Base-by-base conservation (phyloP, 2,113 vertebrate species). In the Malurus elegans region DNA sequence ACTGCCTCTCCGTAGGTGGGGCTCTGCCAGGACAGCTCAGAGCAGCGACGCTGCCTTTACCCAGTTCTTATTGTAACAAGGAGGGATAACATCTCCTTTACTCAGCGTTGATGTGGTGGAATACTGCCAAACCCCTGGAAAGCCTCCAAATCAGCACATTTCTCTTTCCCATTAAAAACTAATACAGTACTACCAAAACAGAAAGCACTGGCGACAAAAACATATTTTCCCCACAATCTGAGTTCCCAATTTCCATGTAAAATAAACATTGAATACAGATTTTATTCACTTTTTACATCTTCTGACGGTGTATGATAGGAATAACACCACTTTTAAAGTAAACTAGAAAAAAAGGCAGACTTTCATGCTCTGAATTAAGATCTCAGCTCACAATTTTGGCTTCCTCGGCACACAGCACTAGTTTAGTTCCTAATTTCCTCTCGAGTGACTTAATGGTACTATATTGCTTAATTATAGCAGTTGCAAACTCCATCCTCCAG, bases 341-440 rank as follows among this genome's bases (percentile, higher is more conserved):
- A 95, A 79, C 95, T 97, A 91, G 96, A 94, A 97, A 95, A 79
- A 76, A 90, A 95, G 93, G 69, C 91, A 96, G 96, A 96, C 94
- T 97, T 97, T 90, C 79, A 94, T 80, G 83, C 40, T 40, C 94
- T 96, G 96, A 98, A 97, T 97, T 96, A 97, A 98, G 97, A 98
- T 97, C 96, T 98, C 97, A 97, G 94, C 95, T 98, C 96, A 95
- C 96, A 98, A 84, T 97, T 97, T 96, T 97, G 97, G 95, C 95
- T 98, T 98, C 96, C 95, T 96, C 10, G 92, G 97, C 98, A 92
- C 98, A 98, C 54, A 97, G 97, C 91, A 21, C 97, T 97, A 97
- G 94, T 98, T 98, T 98, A 97, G 96, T 88, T 98, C 96, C 97
- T 98, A 98, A 98, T 98, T 98, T 98, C 97, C 97, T 98, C 98